Evolutionary conservation across 2,888 invertebrate species (phyloP), one percentile per base, ranked within the genome.

Genomic region (Ennomos erosarius): DNA sequence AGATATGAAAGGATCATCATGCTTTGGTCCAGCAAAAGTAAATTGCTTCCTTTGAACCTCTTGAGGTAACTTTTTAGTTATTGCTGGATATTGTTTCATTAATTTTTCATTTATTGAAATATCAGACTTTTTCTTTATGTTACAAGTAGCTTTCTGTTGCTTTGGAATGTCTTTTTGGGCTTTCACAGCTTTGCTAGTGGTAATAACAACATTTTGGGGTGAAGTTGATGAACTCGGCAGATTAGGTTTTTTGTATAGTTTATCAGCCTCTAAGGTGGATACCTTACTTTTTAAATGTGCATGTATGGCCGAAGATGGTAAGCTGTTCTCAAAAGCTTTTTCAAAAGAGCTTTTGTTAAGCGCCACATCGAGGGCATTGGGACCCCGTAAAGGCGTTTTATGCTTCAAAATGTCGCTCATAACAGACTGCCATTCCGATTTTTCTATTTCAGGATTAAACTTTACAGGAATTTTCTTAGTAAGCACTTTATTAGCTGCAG

Each of bases 331-430:
- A 60, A 69, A 64, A 10, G 69, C 61, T 58, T 74, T 74, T 54
- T 74, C 71, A 61, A 76, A 78, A 0, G 75, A 68, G 53, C 77
- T 79, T 67, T 81, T 87, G 37, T 83, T 84, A 16, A 88, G 68
- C 11, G 79, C 76, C 64, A 88, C 75, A 47, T 88, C 85, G 4
- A 88, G 73, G 1, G 88, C 88, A 54, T 83, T 85, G 0, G 85
- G 86, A 0, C 85, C 87, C 63, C 88, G 78, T 39, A 76, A 79
- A 1, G 88, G 88, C 4, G 92, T 91, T 65, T 88, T 91, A 42
- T 86, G 87, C 53, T 87, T 80, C 48, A 80, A 69, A 51, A 92
- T 64, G 45, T 79, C 87, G 63, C 87, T 76, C 79, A 91, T 79
- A 8, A 92, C 92, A 46, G 74, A 78, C 64, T 84, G 77, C 90